Conservation (phyloP, 2,888 invertebrate species). For the Girardia tigrina region DNA sequence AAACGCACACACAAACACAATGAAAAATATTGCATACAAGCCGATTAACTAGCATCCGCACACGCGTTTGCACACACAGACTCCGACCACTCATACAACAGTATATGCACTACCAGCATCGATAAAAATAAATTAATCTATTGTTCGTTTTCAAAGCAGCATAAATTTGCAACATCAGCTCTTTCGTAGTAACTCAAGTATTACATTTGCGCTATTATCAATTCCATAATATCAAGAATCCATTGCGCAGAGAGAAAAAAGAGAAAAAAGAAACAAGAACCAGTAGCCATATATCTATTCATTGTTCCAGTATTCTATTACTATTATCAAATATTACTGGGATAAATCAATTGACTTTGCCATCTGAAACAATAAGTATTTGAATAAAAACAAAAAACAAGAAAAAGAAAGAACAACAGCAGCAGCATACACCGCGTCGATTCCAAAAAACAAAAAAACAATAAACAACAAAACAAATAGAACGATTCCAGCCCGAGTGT, state of each 20-base stretch:
- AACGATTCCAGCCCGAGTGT: slow-evolving; percentile 14
- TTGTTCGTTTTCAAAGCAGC: slow-evolving; percentile 19
- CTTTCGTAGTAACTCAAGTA: slow-evolving; percentile 23
- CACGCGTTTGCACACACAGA: slow-evolving; percentile 4
- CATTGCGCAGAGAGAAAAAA: background rate
- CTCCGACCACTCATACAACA: slow-evolving; percentile 12
- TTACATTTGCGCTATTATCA: slow-evolving; percentile 23
- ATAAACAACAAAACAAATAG: too few species aligned
- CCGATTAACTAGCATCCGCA: background rate
- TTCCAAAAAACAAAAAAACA: too few species aligned
- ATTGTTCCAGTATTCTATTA: slow-evolving; percentile 23
- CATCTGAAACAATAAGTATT: slow-evolving; percentile 17
- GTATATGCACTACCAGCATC: slow-evolving; percentile 23
- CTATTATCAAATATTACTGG: slow-evolving; percentile 17
- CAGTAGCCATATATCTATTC: background rate
- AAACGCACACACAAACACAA: background rate
- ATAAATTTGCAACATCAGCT: slow-evolving; percentile 23
- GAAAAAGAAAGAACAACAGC: background rate
- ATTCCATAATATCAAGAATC: slow-evolving; percentile 16
- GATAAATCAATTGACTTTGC: slow-evolving; percentile 6
- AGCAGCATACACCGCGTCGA: background rate
- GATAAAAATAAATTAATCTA: slow-evolving; percentile 23
- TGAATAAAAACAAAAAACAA: too few species aligned
- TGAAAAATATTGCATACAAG: background rate
- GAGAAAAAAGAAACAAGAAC: background rate